Evolutionary conservation across 2,797 vertebrate genomes (phyloP).

Genomic region (Myiotriccus ornatus): DNA sequence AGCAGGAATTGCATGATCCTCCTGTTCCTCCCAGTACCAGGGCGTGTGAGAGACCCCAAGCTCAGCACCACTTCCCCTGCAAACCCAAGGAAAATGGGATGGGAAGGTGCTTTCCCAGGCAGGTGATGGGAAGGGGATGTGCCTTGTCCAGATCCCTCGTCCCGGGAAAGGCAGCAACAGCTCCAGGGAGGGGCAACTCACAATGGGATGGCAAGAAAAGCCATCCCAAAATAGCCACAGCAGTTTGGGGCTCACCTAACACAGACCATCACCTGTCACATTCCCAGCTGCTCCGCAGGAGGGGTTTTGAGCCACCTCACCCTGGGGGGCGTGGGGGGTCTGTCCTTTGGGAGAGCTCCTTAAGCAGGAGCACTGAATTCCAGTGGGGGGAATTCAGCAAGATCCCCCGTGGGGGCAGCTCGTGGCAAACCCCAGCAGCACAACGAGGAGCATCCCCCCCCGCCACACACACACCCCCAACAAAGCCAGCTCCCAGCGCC

Average conservation of each 20-base stretch:
- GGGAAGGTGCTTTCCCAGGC: neutral
- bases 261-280: neutral
- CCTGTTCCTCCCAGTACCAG: neutral
- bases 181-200: neutral
- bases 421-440: neutral
- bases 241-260: neutral
- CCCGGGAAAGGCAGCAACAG: neutral
- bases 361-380: neutral
- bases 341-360: neutral
- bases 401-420: neutral
- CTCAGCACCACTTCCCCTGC: neutral
- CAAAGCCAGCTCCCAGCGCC: neutral
- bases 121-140: neutral
- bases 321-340: neutral
- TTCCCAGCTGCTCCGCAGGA: conserved; percentile 32
- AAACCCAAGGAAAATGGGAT: fast-evolving
- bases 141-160: neutral
- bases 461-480: no score
- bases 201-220: neutral
- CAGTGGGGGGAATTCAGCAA: neutral
- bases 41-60: fast-evolving
- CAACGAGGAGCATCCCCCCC: neutral
- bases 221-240: conserved; percentile 24
- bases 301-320: neutral
- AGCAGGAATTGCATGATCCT: neutral